Evolutionary conservation across 2,888 invertebrate genomes (phyloP).

Genomic region (Dione vanillae): DNA sequence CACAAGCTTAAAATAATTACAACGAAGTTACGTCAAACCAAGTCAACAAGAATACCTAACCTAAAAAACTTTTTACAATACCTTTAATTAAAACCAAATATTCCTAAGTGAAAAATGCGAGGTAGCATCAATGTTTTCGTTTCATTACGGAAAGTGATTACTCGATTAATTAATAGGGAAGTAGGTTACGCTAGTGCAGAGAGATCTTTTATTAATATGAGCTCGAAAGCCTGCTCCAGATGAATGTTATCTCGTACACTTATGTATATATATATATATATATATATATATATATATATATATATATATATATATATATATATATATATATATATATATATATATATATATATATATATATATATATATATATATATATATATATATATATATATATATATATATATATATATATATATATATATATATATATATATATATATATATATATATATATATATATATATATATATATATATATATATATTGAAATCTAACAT

Average conservation of each 20-base stretch:
- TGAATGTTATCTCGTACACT: slow-evolving; percentile 3
- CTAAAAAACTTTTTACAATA: slow-evolving; percentile 4
- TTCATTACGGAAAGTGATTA: slow-evolving; percentile 30
- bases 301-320: too few relatives aligned
- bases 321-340: too few relatives aligned
- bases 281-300: too few relatives aligned
- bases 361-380: too few relatives aligned
- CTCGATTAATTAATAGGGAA: slow-evolving; percentile 40
- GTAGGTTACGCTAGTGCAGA: slow-evolving; percentile 35
- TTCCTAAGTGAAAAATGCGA: slow-evolving; percentile 21
- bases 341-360: too few relatives aligned
- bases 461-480: not conserved
- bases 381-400: slow-evolving; percentile 20
- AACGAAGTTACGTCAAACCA: not conserved
- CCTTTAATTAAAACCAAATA: slow-evolving; percentile 20
- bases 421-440: too few relatives aligned
- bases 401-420: too few relatives aligned
- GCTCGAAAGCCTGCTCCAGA: not conserved
- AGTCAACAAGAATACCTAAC: not conserved
- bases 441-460: too few relatives aligned
- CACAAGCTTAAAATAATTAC: not conserved
- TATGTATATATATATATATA: slow-evolving; percentile 20
- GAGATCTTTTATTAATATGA: slow-evolving; percentile 35
- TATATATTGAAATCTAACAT: slow-evolving; percentile 54
- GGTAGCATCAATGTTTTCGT: slow-evolving; percentile 6